Base-by-base conservation (phyloP, 2,113 vertebrate genomes). In the Procapra przewalskii region DNA sequence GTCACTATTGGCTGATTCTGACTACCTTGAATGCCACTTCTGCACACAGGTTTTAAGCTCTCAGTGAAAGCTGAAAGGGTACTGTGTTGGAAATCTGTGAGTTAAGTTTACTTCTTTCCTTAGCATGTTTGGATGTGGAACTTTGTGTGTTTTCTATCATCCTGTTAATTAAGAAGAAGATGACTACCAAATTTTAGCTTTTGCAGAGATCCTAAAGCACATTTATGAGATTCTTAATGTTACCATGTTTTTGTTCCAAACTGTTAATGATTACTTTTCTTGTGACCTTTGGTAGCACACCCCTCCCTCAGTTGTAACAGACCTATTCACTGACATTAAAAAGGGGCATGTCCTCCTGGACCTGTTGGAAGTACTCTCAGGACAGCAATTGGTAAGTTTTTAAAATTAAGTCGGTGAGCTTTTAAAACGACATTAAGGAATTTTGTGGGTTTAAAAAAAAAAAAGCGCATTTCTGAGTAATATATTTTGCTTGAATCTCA, bases 331-430 rank as follows among this genome's bases (percentile, higher is more conserved):
- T 36, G 99, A 99, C 87, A 99, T 99, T 91, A 98, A 99, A 19
- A 99, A 99, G 91, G 99, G 99, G 57, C 99, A 99, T 86, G 98
- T 98, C 91, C 99, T 99, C 79, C 96, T 99, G 98, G 99, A 99
- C 98, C 99, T 99, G 79, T 98, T 99, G 98, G 99, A 99, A 99
- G 99, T 99, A 57, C 99, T 99, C 98, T 99, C 99, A 25, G 99
- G 99, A 60, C 99, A 99, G 98, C 99, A 98, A 94, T 97, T 99
- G 98, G 99, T 99, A 99, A 99, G 99, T 94, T 88, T 80, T 3
- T 88, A 50, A 17, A 77, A 77, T 77, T 77, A 75, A 7, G 71
- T 77, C 6, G 97, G 99, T 99, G 98, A 99, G 99, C 97, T 62
- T 94, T 88, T 80, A 3, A 92, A 54, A 17, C 79, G 33, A 83